Conservation (phyloP, 2,113 vertebrate genomes). For the Bos javanicus region DNA sequence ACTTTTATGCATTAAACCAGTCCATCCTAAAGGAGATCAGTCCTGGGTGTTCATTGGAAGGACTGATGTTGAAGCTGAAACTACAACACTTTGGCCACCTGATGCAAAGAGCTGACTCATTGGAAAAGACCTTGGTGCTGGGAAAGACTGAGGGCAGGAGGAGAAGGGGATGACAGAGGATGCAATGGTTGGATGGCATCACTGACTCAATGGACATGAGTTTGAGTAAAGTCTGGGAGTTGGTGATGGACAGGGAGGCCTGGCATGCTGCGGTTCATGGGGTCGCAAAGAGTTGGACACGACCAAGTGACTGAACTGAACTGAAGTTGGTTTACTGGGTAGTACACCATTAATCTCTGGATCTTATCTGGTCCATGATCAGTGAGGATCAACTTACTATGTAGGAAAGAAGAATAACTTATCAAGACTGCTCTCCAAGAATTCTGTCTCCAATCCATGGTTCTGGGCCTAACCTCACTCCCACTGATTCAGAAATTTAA, state of each 20-base stretch:
- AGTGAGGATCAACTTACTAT: accelerated
- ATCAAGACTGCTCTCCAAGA: not conserved
- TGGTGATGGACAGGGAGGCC: not conserved
- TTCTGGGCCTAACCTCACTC: too few species aligned
- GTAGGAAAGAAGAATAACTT: not conserved
- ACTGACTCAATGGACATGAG: not conserved
- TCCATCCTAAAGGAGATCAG: not conserved
- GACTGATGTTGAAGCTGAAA: not conserved
- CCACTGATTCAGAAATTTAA: accelerated
- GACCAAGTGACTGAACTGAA: not conserved
- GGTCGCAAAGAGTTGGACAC: accelerated
- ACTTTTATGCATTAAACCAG: not conserved
- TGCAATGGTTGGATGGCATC: not conserved
- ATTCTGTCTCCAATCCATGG: not conserved
- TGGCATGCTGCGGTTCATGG: accelerated
- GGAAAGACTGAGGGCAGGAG: not conserved
- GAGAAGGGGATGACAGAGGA: not conserved
- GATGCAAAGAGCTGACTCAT: not conserved
- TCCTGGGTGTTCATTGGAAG: not conserved
- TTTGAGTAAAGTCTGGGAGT: not conserved
- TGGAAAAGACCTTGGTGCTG: not conserved
- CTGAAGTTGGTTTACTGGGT: not conserved
- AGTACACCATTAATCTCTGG: accelerated
- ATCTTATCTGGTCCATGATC: not conserved
- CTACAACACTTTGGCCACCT: not conserved